A percentile compares a stretch with the other conserved stretches of the same genome.
Conservation (phyloP, 2,797 vertebrate genomes). For the Tolypeutes matacus region DNA sequence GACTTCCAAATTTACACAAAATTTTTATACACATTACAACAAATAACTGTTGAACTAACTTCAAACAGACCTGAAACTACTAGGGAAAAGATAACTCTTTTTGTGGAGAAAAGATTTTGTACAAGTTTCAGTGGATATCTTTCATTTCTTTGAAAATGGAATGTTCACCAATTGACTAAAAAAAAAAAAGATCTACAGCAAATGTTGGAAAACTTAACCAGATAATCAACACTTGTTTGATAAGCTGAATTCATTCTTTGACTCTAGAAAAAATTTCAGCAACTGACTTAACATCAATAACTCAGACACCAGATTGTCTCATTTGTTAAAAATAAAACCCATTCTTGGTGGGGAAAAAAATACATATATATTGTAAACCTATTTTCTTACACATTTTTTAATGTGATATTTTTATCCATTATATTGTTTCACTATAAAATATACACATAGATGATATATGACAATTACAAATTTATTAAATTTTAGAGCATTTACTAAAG, state of each 20-base stretch:
- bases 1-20: constrained; percentile 48
- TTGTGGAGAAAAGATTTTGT: not conserved
- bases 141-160: constrained; percentile 1
- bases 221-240: not conserved
- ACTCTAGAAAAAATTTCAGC: not conserved
- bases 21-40: constrained; percentile 61
- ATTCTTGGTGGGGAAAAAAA: not conserved
- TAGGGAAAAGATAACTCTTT: not conserved
- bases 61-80: constrained; percentile 10
- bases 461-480: constrained; percentile 42
- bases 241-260: not conserved
- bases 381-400: not conserved
- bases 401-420: not conserved
- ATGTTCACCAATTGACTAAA: not conserved
- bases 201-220: constrained; percentile 42
- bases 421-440: constrained; percentile 33
- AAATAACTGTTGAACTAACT: constrained; percentile 33
- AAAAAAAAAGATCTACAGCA: constrained; percentile 41
- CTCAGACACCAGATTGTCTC: not conserved
- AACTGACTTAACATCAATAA: not conserved
- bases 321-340: not conserved
- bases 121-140: not conserved
- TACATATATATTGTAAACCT: not conserved
- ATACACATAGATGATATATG: not conserved
- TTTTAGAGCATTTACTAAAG: not conserved